Conservation (phyloP, 2,888 invertebrate species). For the Heterodera filipjevi region DNA sequence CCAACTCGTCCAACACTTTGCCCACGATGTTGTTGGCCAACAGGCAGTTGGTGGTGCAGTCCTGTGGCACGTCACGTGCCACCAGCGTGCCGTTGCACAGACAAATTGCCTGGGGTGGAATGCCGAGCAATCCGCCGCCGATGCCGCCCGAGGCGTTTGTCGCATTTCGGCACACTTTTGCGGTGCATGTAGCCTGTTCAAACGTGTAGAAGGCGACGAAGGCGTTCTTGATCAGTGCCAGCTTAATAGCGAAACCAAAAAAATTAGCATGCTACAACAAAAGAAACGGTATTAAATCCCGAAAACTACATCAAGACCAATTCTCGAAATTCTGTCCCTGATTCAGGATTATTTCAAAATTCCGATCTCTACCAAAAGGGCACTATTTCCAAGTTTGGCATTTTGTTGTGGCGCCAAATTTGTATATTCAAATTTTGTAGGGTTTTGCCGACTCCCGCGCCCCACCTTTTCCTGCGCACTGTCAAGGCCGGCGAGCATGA, state of each 20-base stretch:
- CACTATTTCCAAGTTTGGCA: not conserved
- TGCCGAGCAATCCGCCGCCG: conserved; percentile 9
- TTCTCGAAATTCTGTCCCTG: too few species aligned
- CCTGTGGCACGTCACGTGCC: conserved; percentile 51
- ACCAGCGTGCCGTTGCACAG: conserved; percentile 56
- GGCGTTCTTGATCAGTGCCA: conserved; percentile 44
- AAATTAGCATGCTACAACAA: too few species aligned
- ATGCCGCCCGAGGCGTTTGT: not conserved
- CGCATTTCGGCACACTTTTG: conserved; percentile 32
- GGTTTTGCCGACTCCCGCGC: too few species aligned
- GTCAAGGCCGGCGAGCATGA: conserved; percentile 47
- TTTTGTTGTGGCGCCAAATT: not conserved
- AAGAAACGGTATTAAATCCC: too few species aligned
- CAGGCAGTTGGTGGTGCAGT: conserved; percentile 56
- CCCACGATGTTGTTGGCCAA: conserved; percentile 59
- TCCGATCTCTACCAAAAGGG: too few species aligned
- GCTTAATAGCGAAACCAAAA: conserved; percentile 32
- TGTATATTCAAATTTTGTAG: not conserved
- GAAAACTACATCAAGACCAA: too few species aligned
- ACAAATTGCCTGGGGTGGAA: conserved; percentile 45
- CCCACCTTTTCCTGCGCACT: conserved; percentile 52
- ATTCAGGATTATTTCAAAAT: too few species aligned
- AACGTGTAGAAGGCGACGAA: conserved; percentile 50
- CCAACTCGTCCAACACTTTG: conserved; percentile 58
- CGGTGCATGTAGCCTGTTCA: conserved; percentile 47